phyloP scores from a whole-genome alignment of 1,140 invertebrate genomes.

The Drosophila leontia region DNA sequence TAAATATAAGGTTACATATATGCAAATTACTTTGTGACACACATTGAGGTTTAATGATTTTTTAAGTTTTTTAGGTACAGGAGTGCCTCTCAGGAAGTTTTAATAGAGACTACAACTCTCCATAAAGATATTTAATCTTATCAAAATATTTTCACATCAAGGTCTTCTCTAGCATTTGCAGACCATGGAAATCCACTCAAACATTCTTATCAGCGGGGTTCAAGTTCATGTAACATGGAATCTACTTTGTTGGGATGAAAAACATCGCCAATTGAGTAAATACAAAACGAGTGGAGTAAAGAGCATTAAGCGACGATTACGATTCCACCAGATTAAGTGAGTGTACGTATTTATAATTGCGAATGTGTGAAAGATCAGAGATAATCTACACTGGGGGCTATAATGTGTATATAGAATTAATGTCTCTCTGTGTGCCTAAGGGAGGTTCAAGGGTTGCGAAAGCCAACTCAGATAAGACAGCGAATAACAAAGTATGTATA shows the following conservation, averaged over 20 bases:
- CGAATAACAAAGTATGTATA: background rate
- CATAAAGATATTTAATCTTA: constrained; percentile 23
- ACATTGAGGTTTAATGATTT: constrained; percentile 29
- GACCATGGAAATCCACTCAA: background rate
- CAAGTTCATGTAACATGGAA: constrained; percentile 37
- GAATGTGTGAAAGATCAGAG: constrained; percentile 44
- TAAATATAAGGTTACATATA: constrained; percentile 11
- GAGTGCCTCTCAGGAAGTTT: background rate
- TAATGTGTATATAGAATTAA: constrained; percentile 3
- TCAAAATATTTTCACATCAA: background rate
- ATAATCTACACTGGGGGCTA: constrained; percentile 24
- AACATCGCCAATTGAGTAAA: constrained; percentile 22
- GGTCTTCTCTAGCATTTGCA: constrained; percentile 7
- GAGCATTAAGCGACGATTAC: constrained; percentile 15
- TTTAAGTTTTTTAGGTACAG: constrained; percentile 6
- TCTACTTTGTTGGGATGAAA: constrained; percentile 13
- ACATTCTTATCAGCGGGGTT: constrained; percentile 23
- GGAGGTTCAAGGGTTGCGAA: constrained; percentile 10
- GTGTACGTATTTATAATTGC: constrained; percentile 16
- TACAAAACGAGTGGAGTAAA: constrained; percentile 15
- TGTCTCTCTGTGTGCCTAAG: constrained; percentile 2
- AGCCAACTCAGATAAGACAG: constrained; percentile 6
- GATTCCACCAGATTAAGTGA: constrained; percentile 19
- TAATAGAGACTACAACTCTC: background rate
- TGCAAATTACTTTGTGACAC: constrained; percentile 19